Conservation (phyloP, 1,140 invertebrate genomes). For the Cydia pomonella region DNA sequence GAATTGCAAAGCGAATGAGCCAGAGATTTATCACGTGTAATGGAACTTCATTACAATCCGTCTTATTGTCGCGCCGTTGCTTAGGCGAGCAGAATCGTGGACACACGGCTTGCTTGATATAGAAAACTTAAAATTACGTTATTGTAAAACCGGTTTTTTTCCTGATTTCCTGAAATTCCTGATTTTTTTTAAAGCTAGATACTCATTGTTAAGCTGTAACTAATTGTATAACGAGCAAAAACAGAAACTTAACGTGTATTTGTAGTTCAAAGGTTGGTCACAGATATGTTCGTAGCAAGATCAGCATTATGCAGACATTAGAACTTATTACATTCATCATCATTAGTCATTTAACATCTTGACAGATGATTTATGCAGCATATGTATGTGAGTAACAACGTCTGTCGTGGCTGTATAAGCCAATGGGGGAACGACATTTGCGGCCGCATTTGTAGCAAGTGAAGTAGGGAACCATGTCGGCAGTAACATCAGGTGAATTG, state of each 20-base stretch:
- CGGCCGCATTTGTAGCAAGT: too few species aligned
- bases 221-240: not conserved
- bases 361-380: too few species aligned
- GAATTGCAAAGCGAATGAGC: slow-evolving; percentile 7
- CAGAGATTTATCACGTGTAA: slow-evolving; percentile 23
- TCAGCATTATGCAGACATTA: too few species aligned
- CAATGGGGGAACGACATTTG: too few species aligned
- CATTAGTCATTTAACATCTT: not conserved
- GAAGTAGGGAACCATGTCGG: too few species aligned
- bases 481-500: too few species aligned
- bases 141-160: not conserved
- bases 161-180: too few species aligned
- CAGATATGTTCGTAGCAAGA: too few species aligned
- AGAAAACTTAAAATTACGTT: not conserved
- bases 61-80: slow-evolving; percentile 4
- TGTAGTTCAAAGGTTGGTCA: not conserved
- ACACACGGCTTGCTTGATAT: not conserved
- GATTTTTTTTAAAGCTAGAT: not conserved
- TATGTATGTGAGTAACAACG: too few species aligned
- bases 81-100: not conserved
- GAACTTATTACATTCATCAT: not conserved
- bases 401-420: too few species aligned
- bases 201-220: not conserved
- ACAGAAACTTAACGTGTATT: not conserved
- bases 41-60: slow-evolving; percentile 12